Evolutionary conservation across 2,113 vertebrate genomes (phyloP).

Genomic region (Pholis gunnellus): DNA sequence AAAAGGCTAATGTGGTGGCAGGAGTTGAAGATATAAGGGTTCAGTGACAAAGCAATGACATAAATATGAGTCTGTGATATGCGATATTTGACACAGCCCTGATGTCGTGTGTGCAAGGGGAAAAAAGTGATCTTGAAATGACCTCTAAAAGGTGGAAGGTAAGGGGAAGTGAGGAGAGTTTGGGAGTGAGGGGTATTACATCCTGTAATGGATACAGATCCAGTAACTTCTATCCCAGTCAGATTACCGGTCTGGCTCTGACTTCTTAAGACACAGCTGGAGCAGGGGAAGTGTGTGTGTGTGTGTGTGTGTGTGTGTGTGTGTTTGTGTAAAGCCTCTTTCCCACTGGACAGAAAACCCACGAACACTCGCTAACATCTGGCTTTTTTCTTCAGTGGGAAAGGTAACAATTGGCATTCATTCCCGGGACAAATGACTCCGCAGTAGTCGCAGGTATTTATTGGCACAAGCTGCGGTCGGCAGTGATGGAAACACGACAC

Average conservation of each 20-base stretch:
- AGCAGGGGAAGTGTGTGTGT: slow-evolving; percentile 27
- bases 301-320: not conserved
- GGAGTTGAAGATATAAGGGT: slow-evolving; percentile 6
- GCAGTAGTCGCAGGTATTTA: slow-evolving; percentile 1
- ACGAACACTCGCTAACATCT: not conserved
- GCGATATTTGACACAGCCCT: not conserved
- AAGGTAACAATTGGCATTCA: not conserved
- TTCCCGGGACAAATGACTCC: not conserved
- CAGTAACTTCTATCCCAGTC: slow-evolving; percentile 70
- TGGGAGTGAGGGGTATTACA: slow-evolving; percentile 59
- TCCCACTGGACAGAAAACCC: not conserved
- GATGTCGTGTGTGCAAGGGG: not conserved
- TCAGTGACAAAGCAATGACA: slow-evolving; percentile 38
- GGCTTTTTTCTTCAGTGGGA: not conserved
- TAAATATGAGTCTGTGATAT: slow-evolving; percentile 16
- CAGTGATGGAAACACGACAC: not conserved
- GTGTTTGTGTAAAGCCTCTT: not conserved
- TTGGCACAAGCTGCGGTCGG: not conserved
- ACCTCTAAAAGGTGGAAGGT: slow-evolving; percentile 63
- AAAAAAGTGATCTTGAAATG: slow-evolving; percentile 51
- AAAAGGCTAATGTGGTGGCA: slow-evolving; percentile 26
- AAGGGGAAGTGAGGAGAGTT: slow-evolving; percentile 56
- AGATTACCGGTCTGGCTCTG: slow-evolving; percentile 72
- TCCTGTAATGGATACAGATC: slow-evolving; percentile 78
- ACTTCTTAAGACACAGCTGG: slow-evolving; percentile 76